A percentile compares a stretch with the other conserved stretches of the same genome.
These are phyloP conservation scores for Hylaea fasciaria DNA, from an alignment of 2,888 invertebrate species.

Conservation along the genomic window DNA sequence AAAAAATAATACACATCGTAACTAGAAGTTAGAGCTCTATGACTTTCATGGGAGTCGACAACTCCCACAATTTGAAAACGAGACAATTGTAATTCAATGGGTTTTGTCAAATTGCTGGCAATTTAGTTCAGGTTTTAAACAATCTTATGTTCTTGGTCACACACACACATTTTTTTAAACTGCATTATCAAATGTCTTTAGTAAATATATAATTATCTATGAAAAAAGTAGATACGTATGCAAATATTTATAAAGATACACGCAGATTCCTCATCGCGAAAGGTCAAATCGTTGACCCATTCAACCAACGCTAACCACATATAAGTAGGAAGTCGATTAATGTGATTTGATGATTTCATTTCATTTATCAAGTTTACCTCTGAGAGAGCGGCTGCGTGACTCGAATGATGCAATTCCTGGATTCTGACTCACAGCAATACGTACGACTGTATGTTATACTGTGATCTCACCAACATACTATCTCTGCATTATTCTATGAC, in stretches of 20 bases:
- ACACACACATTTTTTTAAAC: no score
- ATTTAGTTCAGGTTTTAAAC: no score
- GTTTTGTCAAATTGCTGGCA: no score
- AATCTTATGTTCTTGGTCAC: no score
- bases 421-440: conserved; percentile 46
- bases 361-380: conserved; percentile 38
- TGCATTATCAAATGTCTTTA: no score
- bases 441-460: conserved; percentile 37
- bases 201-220: no score
- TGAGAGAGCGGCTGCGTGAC: conserved; percentile 42
- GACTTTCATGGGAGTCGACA: no score
- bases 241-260: neutral
- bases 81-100: no score
- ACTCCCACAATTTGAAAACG: no score
- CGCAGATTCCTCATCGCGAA: neutral
- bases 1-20: no score
- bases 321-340: conserved; percentile 39
- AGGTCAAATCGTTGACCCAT: neutral
- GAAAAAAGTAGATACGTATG: no score
- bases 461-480: conserved; percentile 23
- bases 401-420: conserved; percentile 55
- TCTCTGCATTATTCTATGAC: conserved; percentile 21
- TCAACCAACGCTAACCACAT: conserved; percentile 18
- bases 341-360: conserved; percentile 34
- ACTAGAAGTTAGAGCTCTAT: no score